Base-by-base conservation (phyloP, 1,140 invertebrate species). In the Bombus balteatus region DNA sequence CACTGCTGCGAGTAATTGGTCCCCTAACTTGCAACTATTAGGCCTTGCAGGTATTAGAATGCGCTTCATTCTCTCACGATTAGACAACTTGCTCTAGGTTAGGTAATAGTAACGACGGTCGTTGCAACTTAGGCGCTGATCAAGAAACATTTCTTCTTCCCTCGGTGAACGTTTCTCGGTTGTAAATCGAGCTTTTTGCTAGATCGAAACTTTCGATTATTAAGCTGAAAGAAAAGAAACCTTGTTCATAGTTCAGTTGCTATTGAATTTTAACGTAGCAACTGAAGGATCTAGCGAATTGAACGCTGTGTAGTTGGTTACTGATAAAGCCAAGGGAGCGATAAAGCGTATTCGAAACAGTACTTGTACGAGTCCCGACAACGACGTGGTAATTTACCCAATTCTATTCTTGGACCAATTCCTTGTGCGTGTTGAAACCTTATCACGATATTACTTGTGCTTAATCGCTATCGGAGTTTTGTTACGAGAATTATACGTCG, bases 1-100 rank as follows among this genome's bases (percentile, higher is more conserved):
- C 62, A 32, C 83, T 72, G 70, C n/a, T 28, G 34, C 62, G 32
- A 47, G 65, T 87, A 83, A 89, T 89, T 87, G 66, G 28, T 22
- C 39, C 65, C 25, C 62, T 72, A 66, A 88, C 65, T 86, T 65
- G 65, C 76, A 62, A n/a, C 59, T 28, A 62, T 62, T 62, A 62
- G 59, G 28, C 28, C 3, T 25, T 25, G 75, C 13, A 71, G 53
- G 65, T 76, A 62, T 89, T 89, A 83, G 65, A 80, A 83, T 80
- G 83, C 72, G 65, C 28, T 65, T 72, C n/a, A n/a, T 57, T 22
- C 66, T 70, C 37, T 70, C 41, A 37, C 70, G 65, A 37, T 18
- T 71, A 68, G 43, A 32, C 59, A 37, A 43, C 59, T 59, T 53
- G 70, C 25, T 68, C 57, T 22, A n/a, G n/a, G 57, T 89, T 89